Base-by-base conservation (phyloP, 2,113 vertebrate genomes). In the Ahaetulla prasina region DNA sequence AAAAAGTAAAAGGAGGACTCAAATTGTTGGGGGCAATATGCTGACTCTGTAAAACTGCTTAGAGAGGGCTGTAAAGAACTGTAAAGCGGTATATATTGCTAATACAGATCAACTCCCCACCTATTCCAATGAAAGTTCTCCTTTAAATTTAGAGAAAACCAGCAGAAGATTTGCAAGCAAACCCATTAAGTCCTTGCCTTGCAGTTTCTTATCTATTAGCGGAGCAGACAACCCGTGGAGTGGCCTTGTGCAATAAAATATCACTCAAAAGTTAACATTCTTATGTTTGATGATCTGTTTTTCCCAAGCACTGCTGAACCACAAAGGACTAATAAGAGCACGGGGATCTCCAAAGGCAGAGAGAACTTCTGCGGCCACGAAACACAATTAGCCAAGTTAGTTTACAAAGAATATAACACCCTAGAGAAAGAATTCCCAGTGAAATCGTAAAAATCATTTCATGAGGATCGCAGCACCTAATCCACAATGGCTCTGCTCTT, bases 201-300 rank as follows among this genome's bases (percentile, higher is more conserved):
- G 90, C 93, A 96, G 89, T 30, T 96, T 93, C 97, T 98, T 98
- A 98, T 98, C 98, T 97, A n/a, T 93, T 90, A 92, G 94, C 93
- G 94, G 93, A 97, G 96, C 95, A 95, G 97, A 96, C 96, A 97
- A 98, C 94, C 97, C 96, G 96, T 96, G 95, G 93, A 92, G 52
- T 88, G 94, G 96, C 98, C 98, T 98, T 98, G 98, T 98, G 97
- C 96, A 95, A 94, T 95, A 93, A 94, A 89, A 95, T 95, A 97
- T 97, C 96, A 96, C 91, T 92, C 94, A 94, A 93, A 47, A 95
- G 92, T 96, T 96, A 94, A 95, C 95, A 95, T 94, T 95, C 93
- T 95, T 96, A 49, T 94, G 7, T 94, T 94, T 95, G 90, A 93
- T 88, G 80, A 95, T 96, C 95, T 96, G 94, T 94, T 92, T 89